Evolutionary conservation across 1,140 invertebrate species (phyloP).

Genomic region (Lucilia cuprina): DNA sequence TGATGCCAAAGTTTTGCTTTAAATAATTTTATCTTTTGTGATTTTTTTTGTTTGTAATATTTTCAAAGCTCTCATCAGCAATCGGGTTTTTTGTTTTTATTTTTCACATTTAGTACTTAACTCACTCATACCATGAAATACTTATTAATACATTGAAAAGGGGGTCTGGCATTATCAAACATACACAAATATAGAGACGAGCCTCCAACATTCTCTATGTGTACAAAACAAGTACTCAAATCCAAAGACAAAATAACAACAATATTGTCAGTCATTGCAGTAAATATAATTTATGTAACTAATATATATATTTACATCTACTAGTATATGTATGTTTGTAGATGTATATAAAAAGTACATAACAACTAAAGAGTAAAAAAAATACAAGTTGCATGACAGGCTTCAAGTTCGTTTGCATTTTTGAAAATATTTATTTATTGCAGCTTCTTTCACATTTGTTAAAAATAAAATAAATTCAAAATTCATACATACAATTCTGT

Average conservation of each 20-base stretch:
- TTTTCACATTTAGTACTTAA: neutral
- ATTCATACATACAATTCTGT: no score
- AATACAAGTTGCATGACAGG: conserved; percentile 27
- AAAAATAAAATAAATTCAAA: no score
- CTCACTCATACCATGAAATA: neutral
- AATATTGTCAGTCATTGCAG: neutral
- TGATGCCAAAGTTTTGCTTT: neutral
- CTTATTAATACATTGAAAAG: neutral
- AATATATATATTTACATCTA: no score
- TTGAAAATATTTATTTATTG: neutral
- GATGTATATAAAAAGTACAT: neutral
- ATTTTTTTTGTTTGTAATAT: neutral
- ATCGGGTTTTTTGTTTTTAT: neutral
- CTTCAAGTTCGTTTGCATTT: conserved; percentile 23
- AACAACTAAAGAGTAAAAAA: neutral
- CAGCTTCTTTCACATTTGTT: no score
- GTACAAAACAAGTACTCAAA: neutral
- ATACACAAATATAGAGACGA: conserved; percentile 37
- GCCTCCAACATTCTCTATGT: conserved; percentile 35
- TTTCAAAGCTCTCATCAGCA: neutral
- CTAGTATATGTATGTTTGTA: no score
- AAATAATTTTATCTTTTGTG: neutral
- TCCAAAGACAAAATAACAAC: neutral
- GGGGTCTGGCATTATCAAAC: conserved; percentile 6
- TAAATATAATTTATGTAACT: no score